phyloP scores from a whole-genome alignment of 2,113 vertebrate species.

The Rana temporaria region DNA sequence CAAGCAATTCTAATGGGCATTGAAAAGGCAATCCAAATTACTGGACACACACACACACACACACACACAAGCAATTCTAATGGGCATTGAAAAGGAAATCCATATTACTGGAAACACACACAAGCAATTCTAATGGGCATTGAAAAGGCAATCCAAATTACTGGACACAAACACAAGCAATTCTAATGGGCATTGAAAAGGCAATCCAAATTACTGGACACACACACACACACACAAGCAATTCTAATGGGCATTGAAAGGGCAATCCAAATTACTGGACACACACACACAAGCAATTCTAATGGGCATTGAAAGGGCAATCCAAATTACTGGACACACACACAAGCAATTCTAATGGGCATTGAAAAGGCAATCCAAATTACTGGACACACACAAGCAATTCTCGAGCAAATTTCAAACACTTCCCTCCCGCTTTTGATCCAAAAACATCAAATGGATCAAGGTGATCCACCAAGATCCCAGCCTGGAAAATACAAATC shows the following conservation, averaged over 20 bases:
- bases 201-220: not conserved
- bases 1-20: not conserved
- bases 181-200: not conserved
- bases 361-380: not conserved
- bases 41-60: too few species aligned
- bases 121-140: not conserved
- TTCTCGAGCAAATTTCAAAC: too few species aligned
- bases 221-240: not conserved
- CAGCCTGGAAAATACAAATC: too few species aligned
- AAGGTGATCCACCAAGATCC: too few species aligned
- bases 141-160: not conserved
- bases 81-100: not conserved
- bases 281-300: not conserved
- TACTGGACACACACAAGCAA: too few species aligned
- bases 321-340: not conserved
- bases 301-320: not conserved
- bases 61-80: constrained; percentile 15
- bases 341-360: not conserved
- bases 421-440: too few species aligned
- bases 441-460: too few species aligned
- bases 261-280: not conserved
- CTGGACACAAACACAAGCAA: not conserved
- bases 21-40: not conserved
- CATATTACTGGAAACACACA: not conserved
- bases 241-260: not conserved